These are phyloP conservation scores for Ypsolopha sequella DNA, from an alignment of 2,888 invertebrate species.

Conservation along the genomic window DNA sequence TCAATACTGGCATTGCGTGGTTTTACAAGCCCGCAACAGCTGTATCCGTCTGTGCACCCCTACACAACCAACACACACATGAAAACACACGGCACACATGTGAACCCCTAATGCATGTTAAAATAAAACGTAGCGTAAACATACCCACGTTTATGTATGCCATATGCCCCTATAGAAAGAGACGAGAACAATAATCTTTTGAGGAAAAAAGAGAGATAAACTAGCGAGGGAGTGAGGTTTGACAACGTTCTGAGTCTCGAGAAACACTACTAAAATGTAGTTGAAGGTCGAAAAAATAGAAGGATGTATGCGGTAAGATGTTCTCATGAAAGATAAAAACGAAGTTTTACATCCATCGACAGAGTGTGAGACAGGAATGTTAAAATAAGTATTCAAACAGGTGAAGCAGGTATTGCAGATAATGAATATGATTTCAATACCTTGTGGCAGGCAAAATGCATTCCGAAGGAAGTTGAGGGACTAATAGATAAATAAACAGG, in stretches of 20 bases:
- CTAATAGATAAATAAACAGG: conserved; percentile 61
- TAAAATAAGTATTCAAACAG: no score
- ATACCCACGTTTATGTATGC: conserved; percentile 63
- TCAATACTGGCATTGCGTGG: conserved; percentile 36
- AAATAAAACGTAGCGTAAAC: conserved; percentile 48
- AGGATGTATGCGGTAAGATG: conserved; percentile 29
- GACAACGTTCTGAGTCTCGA: conserved; percentile 41
- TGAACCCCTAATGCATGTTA: conserved; percentile 18
- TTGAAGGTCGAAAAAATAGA: conserved; percentile 60
- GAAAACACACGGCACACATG: conserved; percentile 5
- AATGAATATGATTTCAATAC: conserved; percentile 10
- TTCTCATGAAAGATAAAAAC: conserved; percentile 14
- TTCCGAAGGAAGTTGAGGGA: conserved; percentile 32
- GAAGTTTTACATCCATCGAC: conserved; percentile 9
- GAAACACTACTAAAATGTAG: conserved; percentile 59
- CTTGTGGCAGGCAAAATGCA: conserved; percentile 36
- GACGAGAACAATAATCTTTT: conserved; percentile 32
- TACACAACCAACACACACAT: conserved; percentile 40
- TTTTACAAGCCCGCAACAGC: conserved; percentile 61
- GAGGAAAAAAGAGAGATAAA: conserved; percentile 41
- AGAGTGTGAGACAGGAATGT: neutral
- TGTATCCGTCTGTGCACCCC: conserved; percentile 61
- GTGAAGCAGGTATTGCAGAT: conserved; percentile 8
- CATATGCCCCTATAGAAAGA: conserved; percentile 65
- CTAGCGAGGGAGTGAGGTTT: conserved; percentile 41